Conservation (phyloP, 30 jellyfish, hydroid and myxozoan genomes). For the Hydractinia echinata region DNA sequence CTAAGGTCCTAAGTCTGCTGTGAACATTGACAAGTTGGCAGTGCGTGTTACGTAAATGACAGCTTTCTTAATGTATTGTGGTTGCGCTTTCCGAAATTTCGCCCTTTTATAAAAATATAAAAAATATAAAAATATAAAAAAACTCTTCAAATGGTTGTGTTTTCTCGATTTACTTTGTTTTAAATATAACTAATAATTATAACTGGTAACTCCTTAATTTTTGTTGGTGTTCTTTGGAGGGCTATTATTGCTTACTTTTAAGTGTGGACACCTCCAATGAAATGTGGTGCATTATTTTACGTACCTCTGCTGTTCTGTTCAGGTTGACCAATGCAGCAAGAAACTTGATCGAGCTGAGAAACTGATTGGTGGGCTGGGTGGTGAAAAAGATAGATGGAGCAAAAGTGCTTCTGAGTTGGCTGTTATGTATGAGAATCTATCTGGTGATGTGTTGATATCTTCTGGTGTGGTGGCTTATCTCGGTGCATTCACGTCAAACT, state of each 20-base stretch:
- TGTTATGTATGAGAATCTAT: slow-evolving; percentile 61
- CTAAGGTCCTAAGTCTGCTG: too few species aligned
- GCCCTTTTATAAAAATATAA: too few species aligned
- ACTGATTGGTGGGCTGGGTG: slow-evolving; percentile 96
- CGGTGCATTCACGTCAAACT: slow-evolving; percentile 92
- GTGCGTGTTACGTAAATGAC: too few species aligned
- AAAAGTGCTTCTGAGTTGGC: slow-evolving; percentile 78
- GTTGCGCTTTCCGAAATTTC: too few species aligned
- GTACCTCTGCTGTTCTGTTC: neutral
- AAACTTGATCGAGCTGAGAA: slow-evolving; percentile 93
- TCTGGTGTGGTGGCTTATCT: slow-evolving; percentile 96
- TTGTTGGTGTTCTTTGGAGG: neutral
- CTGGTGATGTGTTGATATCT: slow-evolving; percentile 95
- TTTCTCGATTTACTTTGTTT: too few species aligned
- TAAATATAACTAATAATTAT: too few species aligned
- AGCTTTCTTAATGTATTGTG: too few species aligned
- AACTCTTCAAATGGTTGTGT: too few species aligned
- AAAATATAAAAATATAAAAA: too few species aligned
- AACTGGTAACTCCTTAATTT: too few species aligned
- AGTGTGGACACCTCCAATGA: neutral
- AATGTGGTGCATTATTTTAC: neutral
- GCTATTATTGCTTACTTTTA: neutral
- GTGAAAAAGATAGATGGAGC: slow-evolving; percentile 98
- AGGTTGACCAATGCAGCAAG: slow-evolving; percentile 96
- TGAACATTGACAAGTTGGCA: too few species aligned